phyloP scores from a whole-genome alignment of 2,888 invertebrate genomes.

The Hetaerina titia region DNA sequence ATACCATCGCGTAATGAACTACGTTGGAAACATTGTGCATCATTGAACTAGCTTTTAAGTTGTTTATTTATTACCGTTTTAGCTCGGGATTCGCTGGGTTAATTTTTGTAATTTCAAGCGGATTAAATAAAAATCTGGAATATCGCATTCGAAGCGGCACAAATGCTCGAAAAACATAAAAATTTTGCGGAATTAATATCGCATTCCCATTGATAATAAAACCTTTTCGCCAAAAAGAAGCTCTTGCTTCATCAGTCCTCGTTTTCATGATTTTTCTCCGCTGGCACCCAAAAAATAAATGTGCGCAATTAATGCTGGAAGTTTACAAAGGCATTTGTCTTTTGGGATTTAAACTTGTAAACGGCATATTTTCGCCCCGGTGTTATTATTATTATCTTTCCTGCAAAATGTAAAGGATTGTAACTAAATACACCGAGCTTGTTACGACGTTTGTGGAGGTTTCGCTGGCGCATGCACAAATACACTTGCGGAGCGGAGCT shows the following conservation, averaged over 20 bases:
- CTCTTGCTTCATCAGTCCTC: background rate
- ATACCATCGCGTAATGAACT: constrained; percentile 1
- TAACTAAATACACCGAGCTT: background rate
- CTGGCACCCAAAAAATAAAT: background rate
- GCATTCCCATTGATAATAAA: background rate
- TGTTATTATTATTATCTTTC: background rate
- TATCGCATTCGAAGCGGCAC: background rate
- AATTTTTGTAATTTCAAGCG: background rate
- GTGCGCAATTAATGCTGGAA: background rate
- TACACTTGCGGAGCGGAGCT: background rate
- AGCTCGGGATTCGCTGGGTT: background rate
- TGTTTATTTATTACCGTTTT: constrained; percentile 8
- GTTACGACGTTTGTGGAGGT: background rate
- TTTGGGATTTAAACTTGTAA: background rate
- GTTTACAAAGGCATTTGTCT: background rate
- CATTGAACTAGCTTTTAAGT: constrained; percentile 35
- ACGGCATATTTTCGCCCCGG: background rate
- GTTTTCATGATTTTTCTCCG: background rate
- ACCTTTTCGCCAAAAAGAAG: background rate
- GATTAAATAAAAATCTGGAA: background rate
- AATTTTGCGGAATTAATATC: background rate
- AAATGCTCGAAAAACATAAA: background rate
- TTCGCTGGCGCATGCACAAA: background rate
- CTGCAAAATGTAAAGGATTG: background rate
- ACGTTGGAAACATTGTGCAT: background rate